Conservation (phyloP, 2,113 vertebrate genomes). For the Tupaia chinensis region DNA sequence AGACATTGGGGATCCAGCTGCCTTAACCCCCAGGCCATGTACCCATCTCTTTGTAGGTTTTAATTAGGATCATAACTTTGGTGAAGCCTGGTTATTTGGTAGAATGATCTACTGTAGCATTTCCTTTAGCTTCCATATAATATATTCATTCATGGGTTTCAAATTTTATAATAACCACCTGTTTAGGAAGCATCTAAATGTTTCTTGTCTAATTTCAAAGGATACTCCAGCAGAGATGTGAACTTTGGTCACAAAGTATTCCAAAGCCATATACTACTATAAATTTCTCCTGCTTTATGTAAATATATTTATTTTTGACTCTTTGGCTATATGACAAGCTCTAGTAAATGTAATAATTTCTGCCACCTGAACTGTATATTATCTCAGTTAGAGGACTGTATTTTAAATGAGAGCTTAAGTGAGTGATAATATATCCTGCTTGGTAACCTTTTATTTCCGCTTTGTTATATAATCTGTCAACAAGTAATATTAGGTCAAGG, state of each 20-base stretch:
- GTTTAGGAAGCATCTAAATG: constrained; percentile 2
- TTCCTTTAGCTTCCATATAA: neutral
- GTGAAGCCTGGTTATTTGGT: neutral
- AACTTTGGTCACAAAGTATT: neutral
- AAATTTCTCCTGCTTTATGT: neutral
- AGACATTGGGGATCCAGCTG: too few species aligned
- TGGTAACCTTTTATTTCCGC: neutral
- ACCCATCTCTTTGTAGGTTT: neutral
- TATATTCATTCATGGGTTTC: neutral
- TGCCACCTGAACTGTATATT: neutral
- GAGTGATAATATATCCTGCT: neutral
- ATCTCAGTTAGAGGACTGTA: neutral
- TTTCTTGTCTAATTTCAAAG: constrained; percentile 10
- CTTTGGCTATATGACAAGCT: neutral
- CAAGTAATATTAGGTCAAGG: neutral
- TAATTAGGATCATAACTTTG: neutral
- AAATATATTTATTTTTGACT: neutral
- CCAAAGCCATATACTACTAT: neutral
- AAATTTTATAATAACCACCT: neutral
- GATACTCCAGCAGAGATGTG: neutral
- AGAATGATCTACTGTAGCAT: neutral
- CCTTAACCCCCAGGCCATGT: too few species aligned
- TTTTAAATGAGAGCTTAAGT: neutral
- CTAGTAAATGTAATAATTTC: neutral
- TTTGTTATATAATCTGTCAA: neutral